A percentile compares a stretch with the other conserved stretches of the same genome.
These are phyloP conservation scores for Hippocampus guttulatus DNA, from an alignment of 2,113 vertebrate genomes.

Conservation along the genomic window DNA sequence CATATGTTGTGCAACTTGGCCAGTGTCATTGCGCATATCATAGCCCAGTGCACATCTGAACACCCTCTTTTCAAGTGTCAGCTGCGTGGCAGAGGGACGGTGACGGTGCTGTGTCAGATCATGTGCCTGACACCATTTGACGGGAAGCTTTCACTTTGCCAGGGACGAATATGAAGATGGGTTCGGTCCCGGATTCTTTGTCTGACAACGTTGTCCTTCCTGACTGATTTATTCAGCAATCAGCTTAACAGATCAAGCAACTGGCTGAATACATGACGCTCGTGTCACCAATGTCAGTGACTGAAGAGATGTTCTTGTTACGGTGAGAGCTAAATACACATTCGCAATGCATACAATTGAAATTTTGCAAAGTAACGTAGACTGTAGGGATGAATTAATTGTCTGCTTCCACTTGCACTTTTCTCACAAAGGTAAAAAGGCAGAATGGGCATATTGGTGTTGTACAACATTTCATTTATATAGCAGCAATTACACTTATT, in stretches of 20 bases:
- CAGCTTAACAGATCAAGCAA: constrained; percentile 28
- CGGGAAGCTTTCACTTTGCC: constrained; percentile 27
- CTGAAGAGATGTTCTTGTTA: constrained; percentile 7
- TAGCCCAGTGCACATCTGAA: constrained; percentile 56
- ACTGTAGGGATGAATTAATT: background rate
- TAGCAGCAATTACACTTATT: too few species aligned
- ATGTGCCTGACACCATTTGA: constrained; percentile 37
- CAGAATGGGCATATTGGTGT: background rate
- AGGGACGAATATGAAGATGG: background rate
- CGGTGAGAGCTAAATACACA: background rate
- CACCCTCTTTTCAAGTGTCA: constrained; percentile 51
- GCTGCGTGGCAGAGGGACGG: constrained; percentile 46
- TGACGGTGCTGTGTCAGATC: constrained; percentile 39
- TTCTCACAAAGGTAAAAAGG: background rate
- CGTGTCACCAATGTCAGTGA: background rate
- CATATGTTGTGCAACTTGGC: constrained; percentile 31
- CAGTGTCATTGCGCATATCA: constrained; percentile 55
- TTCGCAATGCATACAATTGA: background rate
- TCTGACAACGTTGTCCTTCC: constrained; percentile 3
- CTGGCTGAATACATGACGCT: constrained; percentile 25
- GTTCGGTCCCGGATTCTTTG: background rate
- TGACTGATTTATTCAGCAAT: constrained; percentile 23
- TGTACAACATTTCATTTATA: too few species aligned
- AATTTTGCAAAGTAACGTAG: background rate
- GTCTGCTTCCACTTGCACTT: background rate